Evolutionary conservation across 2,113 vertebrate genomes (phyloP).

Genomic region (Aegotheles bennettii): DNA sequence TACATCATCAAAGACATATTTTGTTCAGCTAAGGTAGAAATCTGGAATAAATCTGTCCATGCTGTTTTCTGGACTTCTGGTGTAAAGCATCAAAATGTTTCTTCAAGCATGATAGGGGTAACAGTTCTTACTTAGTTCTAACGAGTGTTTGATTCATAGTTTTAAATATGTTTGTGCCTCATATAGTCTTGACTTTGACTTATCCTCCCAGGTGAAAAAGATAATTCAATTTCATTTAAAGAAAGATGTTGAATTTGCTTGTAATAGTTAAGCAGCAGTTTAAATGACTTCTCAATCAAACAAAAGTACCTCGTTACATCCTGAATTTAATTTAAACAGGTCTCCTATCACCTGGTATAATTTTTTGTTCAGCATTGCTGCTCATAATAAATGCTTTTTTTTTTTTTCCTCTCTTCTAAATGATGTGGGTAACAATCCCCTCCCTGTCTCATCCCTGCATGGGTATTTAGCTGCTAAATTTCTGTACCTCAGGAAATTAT

Average conservation of each 20-base stretch:
- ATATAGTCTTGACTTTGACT: neutral
- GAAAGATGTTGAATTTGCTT: neutral
- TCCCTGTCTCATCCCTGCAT: neutral
- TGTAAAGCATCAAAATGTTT: neutral
- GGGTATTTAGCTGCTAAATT: slow-evolving; percentile 40
- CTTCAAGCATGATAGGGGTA: neutral
- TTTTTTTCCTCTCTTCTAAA: neutral
- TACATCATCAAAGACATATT: neutral
- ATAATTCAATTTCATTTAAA: neutral
- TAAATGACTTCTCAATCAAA: neutral
- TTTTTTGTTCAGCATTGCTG: neutral
- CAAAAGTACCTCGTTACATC: neutral
- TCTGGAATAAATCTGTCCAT: neutral
- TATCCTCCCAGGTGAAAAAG: neutral
- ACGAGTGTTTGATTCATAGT: neutral
- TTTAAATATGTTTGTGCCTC: neutral
- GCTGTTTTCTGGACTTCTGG: neutral
- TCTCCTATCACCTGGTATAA: neutral
- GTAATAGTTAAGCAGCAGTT: neutral
- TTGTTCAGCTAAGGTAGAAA: neutral
- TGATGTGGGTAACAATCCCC: neutral
- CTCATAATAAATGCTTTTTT: neutral
- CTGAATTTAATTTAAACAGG: neutral
- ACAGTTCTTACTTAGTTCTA: neutral
- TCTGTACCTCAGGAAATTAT: slow-evolving; percentile 27